phyloP scores from a whole-genome alignment of 2,797 vertebrate genomes.

The Paguma larvata region DNA sequence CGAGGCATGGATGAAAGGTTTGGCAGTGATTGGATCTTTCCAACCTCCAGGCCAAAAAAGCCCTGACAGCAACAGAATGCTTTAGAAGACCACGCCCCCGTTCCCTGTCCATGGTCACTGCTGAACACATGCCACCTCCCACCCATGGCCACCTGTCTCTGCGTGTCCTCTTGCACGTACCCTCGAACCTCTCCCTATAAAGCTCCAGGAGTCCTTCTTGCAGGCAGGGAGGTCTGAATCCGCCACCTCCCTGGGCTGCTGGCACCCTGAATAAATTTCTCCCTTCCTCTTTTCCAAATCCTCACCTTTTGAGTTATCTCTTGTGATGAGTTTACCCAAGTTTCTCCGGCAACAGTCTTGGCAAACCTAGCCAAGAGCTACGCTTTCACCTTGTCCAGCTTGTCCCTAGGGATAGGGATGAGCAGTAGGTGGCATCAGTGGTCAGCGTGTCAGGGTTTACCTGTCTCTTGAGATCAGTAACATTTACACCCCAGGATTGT shows the following conservation, averaged over 20 bases:
- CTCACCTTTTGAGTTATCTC: neutral
- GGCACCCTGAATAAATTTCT: neutral
- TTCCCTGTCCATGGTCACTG: neutral
- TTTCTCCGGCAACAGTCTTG: neutral
- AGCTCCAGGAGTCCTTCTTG: neutral
- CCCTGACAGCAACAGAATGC: neutral
- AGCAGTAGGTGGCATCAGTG: neutral
- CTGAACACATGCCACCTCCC: neutral
- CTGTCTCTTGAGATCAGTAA: neutral
- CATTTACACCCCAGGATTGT: neutral
- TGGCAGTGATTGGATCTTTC: neutral
- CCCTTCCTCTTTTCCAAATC: neutral
- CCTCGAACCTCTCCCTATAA: neutral
- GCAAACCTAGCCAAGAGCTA: neutral
- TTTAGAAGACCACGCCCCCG: neutral
- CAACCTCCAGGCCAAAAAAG: neutral
- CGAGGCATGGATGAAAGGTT: neutral
- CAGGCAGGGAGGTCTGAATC: neutral
- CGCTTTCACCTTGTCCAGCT: neutral
- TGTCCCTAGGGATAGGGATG: neutral
- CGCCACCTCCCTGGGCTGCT: neutral
- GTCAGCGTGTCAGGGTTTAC: neutral
- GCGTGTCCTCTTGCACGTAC: neutral
- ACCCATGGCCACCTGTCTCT: neutral
- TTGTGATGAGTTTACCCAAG: neutral